A percentile compares a stretch with the other conserved stretches of the same genome.
These are phyloP conservation scores for Pogonocherus hispidulus DNA, from an alignment of 2,888 invertebrate genomes.

Conservation along the genomic window DNA sequence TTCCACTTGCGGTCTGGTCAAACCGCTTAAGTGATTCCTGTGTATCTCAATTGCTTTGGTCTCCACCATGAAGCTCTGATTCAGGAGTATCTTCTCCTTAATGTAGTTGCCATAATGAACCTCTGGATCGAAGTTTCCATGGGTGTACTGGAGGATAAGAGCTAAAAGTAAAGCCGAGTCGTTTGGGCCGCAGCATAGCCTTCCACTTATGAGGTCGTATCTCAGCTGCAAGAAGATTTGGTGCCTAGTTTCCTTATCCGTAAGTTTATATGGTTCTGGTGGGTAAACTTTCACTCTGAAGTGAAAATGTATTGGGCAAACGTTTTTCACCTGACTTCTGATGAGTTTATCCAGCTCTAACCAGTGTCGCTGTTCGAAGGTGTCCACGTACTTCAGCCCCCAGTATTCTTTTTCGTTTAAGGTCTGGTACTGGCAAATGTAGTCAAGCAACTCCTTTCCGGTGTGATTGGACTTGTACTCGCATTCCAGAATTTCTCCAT, in stretches of 20 bases:
- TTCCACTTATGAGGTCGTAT: slow-evolving; percentile 47
- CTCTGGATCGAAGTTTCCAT: slow-evolving; percentile 42
- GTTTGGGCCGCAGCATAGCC: slow-evolving; percentile 43
- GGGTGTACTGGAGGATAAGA: slow-evolving; percentile 46
- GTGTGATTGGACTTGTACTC: slow-evolving; percentile 50
- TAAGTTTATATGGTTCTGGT: slow-evolving; percentile 49
- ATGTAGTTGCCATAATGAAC: slow-evolving; percentile 44
- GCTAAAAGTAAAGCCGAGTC: slow-evolving; percentile 48
- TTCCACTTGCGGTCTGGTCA: slow-evolving; percentile 41
- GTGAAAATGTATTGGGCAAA: slow-evolving; percentile 46
- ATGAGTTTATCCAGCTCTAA: slow-evolving; percentile 47
- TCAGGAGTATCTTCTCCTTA: slow-evolving; percentile 45
- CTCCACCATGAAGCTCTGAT: slow-evolving; percentile 45
- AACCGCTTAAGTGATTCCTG: slow-evolving; percentile 42
- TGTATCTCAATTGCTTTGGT: slow-evolving; percentile 51
- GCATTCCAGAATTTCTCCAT: slow-evolving; percentile 48
- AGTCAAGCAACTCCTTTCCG: slow-evolving; percentile 48
- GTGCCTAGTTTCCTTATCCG: slow-evolving; percentile 39
- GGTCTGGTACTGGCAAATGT: slow-evolving; percentile 46
- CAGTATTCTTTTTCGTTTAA: slow-evolving; percentile 46
- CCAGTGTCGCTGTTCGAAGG: slow-evolving; percentile 49
- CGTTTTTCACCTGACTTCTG: slow-evolving; percentile 45
- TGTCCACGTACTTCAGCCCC: slow-evolving; percentile 48
- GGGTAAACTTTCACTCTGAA: slow-evolving; percentile 52
- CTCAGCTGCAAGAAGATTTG: slow-evolving; percentile 50